phyloP scores from a whole-genome alignment of 2,113 vertebrate genomes.

The Pangasianodon gigas region DNA sequence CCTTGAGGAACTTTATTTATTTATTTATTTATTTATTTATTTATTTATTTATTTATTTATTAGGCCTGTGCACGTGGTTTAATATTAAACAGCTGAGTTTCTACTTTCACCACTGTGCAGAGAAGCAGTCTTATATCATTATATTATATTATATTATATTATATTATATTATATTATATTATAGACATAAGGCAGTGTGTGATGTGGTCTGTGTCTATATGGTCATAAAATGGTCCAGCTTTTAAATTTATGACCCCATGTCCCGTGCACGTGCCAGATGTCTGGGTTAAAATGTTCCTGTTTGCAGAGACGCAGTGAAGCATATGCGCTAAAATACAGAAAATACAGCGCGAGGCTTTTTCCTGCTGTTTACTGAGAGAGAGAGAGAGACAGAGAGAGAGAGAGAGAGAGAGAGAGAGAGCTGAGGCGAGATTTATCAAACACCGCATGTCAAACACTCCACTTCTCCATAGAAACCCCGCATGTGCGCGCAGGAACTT shows the following conservation, averaged over 20 bases:
- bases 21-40: too few relatives aligned
- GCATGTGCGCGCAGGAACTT: slow-evolving; percentile 82
- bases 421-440: slow-evolving; percentile 54
- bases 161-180: not conserved
- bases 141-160: not conserved
- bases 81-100: not conserved
- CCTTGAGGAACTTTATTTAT: not conserved
- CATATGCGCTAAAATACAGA: not conserved
- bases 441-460: slow-evolving; percentile 81
- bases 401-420: slow-evolving; percentile 90
- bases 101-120: not conserved
- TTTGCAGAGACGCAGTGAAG: slow-evolving; percentile 27
- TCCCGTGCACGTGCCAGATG: slow-evolving; percentile 26
- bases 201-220: not conserved
- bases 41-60: not conserved
- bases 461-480: slow-evolving; percentile 89
- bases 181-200: not conserved
- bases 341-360: not conserved
- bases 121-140: not conserved
- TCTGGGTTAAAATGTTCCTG: slow-evolving; percentile 20
- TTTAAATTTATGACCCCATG: slow-evolving; percentile 1
- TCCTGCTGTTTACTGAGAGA: slow-evolving; percentile 14
- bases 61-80: not conserved
- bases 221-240: not conserved
- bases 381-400: slow-evolving; percentile 38